These are phyloP conservation scores for Bathynomus jamesi DNA, from an alignment of 1,140 invertebrate genomes.

Conservation along the genomic window DNA sequence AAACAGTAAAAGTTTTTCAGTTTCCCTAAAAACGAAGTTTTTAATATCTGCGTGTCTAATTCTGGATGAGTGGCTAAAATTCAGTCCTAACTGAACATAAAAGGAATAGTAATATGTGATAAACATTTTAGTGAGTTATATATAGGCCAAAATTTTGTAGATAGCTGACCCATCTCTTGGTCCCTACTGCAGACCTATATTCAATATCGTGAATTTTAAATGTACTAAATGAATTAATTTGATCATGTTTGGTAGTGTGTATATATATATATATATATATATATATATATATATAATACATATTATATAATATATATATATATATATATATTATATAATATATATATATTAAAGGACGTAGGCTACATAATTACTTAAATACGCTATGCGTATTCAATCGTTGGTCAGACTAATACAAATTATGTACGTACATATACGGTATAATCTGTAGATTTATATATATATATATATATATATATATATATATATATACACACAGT, in stretches of 20 bases:
- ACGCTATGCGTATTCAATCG: not conserved
- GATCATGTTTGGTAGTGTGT: not conserved
- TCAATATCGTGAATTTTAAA: too few relatives aligned
- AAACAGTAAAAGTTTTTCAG: too few relatives aligned
- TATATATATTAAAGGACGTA: not conserved
- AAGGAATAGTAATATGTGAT: too few relatives aligned
- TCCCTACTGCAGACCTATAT: too few relatives aligned
- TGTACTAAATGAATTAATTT: too few relatives aligned
- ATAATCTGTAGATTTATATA: not conserved
- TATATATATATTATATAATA: not conserved
- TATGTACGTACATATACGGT: not conserved
- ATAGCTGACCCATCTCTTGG: too few relatives aligned
- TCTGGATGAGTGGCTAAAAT: too few relatives aligned
- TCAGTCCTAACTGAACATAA: too few relatives aligned
- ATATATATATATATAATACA: slow-evolving; percentile 1
- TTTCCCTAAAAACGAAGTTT: too few relatives aligned
- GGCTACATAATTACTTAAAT: not conserved
- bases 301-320: not conserved
- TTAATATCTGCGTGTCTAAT: too few relatives aligned
- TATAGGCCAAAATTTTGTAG: too few relatives aligned
- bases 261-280: slow-evolving; percentile 3
- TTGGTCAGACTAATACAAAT: not conserved
- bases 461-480: not conserved
- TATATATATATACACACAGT: not conserved
- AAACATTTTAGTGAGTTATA: too few relatives aligned